phyloP scores from a whole-genome alignment of 2,888 invertebrate species.

The Siphonodentalium dalli region DNA sequence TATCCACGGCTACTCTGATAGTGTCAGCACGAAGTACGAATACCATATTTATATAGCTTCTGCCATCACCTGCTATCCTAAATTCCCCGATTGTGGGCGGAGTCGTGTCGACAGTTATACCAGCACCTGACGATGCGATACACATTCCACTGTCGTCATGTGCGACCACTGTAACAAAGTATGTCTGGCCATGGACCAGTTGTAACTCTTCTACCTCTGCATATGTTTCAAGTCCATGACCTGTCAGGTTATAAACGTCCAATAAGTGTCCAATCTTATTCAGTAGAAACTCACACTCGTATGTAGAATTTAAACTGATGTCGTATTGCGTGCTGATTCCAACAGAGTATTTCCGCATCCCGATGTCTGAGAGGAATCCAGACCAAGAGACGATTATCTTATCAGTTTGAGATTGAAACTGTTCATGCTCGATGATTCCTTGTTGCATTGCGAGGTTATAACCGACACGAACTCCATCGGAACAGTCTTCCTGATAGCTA shows the following conservation, averaged over 20 bases:
- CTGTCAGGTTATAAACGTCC: conserved; percentile 18
- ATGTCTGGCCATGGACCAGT: conserved; percentile 25
- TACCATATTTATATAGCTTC: no score
- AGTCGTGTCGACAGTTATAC: conserved; percentile 33
- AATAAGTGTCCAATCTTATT: conserved; percentile 1
- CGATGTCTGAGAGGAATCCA: conserved; percentile 35
- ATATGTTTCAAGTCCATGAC: conserved; percentile 31
- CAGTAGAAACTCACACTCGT: conserved; percentile 20
- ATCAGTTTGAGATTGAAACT: conserved; percentile 25
- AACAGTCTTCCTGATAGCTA: conserved; percentile 38
- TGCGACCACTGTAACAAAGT: conserved; percentile 33
- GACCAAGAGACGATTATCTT: conserved; percentile 32
- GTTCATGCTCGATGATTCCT: conserved; percentile 23
- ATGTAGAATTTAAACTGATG: conserved; percentile 18
- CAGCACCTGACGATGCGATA: conserved; percentile 19
- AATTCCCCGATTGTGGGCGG: conserved; percentile 23
- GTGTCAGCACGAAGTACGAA: no score
- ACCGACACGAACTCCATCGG: conserved; percentile 45
- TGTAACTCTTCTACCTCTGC: conserved; percentile 13
- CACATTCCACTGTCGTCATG: conserved; percentile 35
- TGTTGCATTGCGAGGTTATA: conserved; percentile 29
- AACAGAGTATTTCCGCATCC: conserved; percentile 30
- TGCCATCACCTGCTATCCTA: no score
- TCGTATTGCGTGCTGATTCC: conserved; percentile 23
- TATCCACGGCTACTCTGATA: no score